A percentile compares a stretch with the other conserved stretches of the same genome.
Conservation (phyloP, 2,113 vertebrate genomes). For the Callocephalon fimbriatum region DNA sequence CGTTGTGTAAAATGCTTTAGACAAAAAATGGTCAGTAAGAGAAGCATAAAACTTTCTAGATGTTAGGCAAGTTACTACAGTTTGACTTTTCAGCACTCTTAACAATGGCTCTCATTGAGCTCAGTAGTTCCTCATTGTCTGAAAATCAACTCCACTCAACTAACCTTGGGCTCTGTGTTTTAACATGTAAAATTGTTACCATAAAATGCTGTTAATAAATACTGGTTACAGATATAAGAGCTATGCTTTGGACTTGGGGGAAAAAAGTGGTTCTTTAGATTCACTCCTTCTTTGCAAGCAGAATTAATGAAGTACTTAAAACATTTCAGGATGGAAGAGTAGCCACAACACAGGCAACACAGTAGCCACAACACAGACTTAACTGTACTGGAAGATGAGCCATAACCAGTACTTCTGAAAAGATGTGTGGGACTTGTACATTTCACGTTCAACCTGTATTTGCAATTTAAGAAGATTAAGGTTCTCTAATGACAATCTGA, state of each 20-base stretch:
- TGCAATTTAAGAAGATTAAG: background rate
- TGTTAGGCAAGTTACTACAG: background rate
- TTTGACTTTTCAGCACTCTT: background rate
- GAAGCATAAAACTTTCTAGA: background rate
- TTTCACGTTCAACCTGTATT: background rate
- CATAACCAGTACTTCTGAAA: background rate
- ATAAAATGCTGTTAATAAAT: background rate
- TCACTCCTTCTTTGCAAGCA: background rate
- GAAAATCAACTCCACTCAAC: background rate
- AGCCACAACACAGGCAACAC: too few species aligned
- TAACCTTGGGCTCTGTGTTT: background rate
- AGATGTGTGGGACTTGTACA: background rate
- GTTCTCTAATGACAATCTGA: background rate
- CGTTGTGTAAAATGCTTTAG: background rate
- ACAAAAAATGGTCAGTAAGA: background rate
- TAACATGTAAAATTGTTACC: background rate
- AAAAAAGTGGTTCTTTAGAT: background rate
- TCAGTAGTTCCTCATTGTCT: background rate
- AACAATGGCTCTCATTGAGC: background rate
- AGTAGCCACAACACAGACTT: fast-evolving
- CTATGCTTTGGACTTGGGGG: background rate
- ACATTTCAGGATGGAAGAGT: background rate
- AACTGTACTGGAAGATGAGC: background rate
- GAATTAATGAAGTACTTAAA: background rate
- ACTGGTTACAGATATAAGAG: background rate